Conservation (phyloP, 1,140 invertebrate species). For the Scaptomyza pallida region DNA sequence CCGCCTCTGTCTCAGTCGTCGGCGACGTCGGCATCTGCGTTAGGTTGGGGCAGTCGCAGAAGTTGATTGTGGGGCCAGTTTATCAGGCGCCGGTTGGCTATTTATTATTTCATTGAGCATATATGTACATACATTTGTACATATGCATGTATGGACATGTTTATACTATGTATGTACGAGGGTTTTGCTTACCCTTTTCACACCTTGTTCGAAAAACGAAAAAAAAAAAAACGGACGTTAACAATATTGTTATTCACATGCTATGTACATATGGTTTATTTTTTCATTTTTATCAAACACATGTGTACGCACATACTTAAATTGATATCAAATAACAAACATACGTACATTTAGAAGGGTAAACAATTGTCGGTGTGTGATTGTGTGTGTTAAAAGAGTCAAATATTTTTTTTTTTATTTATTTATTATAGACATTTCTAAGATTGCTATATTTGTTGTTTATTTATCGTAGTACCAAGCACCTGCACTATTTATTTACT, state of each 20-base stretch:
- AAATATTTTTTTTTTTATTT: slow-evolving; percentile 34
- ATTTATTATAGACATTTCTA: slow-evolving; percentile 20
- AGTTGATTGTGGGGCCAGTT: slow-evolving; percentile 63
- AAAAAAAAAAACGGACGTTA: too few species aligned
- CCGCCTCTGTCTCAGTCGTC: slow-evolving; percentile 4
- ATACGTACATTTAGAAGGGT: neutral
- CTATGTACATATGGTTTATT: too few species aligned
- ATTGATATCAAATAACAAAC: neutral
- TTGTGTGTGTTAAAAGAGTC: neutral
- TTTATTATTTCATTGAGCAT: slow-evolving; percentile 27
- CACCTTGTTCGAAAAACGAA: too few species aligned
- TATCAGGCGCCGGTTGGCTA: slow-evolving; percentile 73
- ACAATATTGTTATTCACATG: neutral
- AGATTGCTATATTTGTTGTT: slow-evolving; percentile 18
- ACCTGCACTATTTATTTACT: slow-evolving; percentile 28
- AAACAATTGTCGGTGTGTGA: neutral
- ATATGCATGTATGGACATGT: neutral
- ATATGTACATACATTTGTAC: neutral
- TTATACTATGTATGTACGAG: slow-evolving; percentile 10
- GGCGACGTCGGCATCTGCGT: slow-evolving; percentile 15
- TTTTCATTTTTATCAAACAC: too few species aligned
- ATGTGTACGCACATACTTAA: neutral
- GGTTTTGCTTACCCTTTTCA: too few species aligned
- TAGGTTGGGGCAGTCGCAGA: slow-evolving; percentile 44
- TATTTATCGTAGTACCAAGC: slow-evolving; percentile 4